Percentiles rank a stretch among this genome's conserved stretches.
Evolutionary conservation across 1,140 invertebrate genomes (phyloP).

Genomic region (Halesus radiatus): DNA sequence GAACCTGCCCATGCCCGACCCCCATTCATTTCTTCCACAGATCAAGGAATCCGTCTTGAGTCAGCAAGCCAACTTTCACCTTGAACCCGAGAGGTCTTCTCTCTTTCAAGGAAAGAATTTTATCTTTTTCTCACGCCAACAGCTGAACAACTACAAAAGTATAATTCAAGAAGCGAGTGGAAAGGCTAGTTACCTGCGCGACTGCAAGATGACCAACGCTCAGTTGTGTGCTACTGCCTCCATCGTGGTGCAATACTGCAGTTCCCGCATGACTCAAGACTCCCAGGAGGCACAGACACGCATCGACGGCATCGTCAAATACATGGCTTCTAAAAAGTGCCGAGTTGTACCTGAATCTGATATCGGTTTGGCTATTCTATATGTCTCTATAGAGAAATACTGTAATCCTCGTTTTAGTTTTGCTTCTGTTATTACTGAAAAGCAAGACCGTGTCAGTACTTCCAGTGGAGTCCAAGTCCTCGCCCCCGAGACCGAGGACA

Average conservation of each 20-base stretch:
- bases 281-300: conserved; percentile 66
- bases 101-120: conserved; percentile 75
- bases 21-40: conserved; percentile 70
- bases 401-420: conserved; percentile 76
- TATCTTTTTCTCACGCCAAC: conserved; percentile 73
- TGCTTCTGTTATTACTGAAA: conserved; percentile 43
- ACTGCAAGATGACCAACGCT: conserved; percentile 66
- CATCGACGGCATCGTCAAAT: conserved; percentile 65
- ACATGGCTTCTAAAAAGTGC: conserved; percentile 68
- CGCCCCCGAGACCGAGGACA: conserved; percentile 49
- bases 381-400: conserved; percentile 74
- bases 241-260: conserved; percentile 67
- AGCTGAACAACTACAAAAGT: conserved; percentile 70
- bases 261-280: conserved; percentile 61
- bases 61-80: conserved; percentile 70
- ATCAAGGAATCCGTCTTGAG: conserved; percentile 72
- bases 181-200: conserved; percentile 64
- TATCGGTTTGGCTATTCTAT: conserved; percentile 76
- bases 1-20: conserved; percentile 66
- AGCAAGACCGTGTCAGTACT: neutral
- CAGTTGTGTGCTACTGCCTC: conserved; percentile 65
- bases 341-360: conserved; percentile 76
- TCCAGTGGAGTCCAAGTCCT: conserved; percentile 8
- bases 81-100: conserved; percentile 66
- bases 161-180: conserved; percentile 66